Percentiles rank a stretch among this genome's conserved stretches.
Evolutionary conservation across 2,888 invertebrate genomes (phyloP).

Genomic region (Rhynchonema sp.): DNA sequence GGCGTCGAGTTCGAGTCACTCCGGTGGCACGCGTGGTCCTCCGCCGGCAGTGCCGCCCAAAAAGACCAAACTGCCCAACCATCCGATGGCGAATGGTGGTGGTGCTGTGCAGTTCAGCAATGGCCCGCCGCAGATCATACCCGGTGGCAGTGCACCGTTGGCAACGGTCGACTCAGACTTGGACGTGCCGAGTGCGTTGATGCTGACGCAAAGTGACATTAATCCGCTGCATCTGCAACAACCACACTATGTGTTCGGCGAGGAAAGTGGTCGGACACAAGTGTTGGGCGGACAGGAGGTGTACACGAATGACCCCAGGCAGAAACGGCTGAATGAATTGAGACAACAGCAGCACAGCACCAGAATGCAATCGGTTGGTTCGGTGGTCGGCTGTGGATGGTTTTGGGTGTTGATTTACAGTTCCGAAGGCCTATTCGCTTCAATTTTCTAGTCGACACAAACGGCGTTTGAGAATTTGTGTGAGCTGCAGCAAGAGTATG

Average conservation of each 20-base stretch:
- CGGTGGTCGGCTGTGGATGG: not conserved
- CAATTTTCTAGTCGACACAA: no score
- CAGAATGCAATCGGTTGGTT: slow-evolving; percentile 5
- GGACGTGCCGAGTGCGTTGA: not conserved
- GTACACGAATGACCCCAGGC: slow-evolving; percentile 45
- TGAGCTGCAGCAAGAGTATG: no score
- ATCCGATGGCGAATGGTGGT: not conserved
- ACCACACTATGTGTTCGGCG: not conserved
- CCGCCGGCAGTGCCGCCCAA: not conserved
- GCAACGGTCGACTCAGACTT: not conserved
- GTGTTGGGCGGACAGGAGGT: slow-evolving; percentile 96
- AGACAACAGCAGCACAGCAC: slow-evolving; percentile 10
- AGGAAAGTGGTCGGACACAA: slow-evolving; percentile 9
- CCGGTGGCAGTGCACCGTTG: not conserved
- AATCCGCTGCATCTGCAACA: not conserved
- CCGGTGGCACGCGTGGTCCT: not conserved
- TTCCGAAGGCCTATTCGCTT: no score
- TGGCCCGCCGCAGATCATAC: not conserved
- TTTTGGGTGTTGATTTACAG: not conserved
- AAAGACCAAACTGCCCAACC: not conserved
- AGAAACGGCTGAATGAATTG: slow-evolving; percentile 36
- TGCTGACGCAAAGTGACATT: not conserved
- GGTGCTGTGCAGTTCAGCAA: not conserved
- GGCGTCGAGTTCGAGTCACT: not conserved
- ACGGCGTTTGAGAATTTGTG: no score